Base-by-base conservation (phyloP, 2,113 vertebrate genomes). In the Syngnathus scovelli region DNA sequence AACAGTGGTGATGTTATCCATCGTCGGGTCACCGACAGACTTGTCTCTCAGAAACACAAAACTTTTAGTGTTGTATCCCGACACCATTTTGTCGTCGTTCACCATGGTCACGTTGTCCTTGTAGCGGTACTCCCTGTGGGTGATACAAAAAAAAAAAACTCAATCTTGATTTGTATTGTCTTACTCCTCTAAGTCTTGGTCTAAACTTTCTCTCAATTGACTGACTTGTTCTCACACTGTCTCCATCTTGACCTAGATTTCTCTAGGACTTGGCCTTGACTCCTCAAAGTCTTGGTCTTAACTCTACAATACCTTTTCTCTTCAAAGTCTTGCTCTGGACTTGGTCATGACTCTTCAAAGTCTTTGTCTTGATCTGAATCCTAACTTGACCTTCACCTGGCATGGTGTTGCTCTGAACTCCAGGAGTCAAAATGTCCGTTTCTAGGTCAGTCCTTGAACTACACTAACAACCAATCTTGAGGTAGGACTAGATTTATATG, bases 71-170 rank as follows among this genome's bases (percentile, higher is more conserved):
- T 85, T 96, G 54, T 93, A 88, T 15, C 94, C 95, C 1, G 93
- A 93, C 23, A 99, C 92, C 78, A 85, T 93, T 27, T 88, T 92
- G 63, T 87, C 91, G 0, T 96, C 92, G n/a, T 95, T 92, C 84
- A 93, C 79, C 87, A 98, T 94, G 0, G 86, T 92, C 68, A 98
- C 79, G 0, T 96, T 93, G 18, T 82, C 92, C 84, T 94, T 94
- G 58, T 89, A 88, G 79, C 94, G 93, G 88, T 95, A 91, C 69
- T 99, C 95, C 78, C 96, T 99, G 83, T 33, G 61, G 58, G 27
- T 80, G 66, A 78, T 23, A 75, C n/a, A 54, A 43, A 62, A 23
- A 5, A 48, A 44, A 48, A 16, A 48, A 10, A 9, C 27, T 33
- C 27, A 33, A 33, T 33, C 27, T 33, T 33, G 27, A 33, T 33